These are phyloP conservation scores for Enteromius afrohamiltoni DNA, from an alignment of 2,797 vertebrate species.

Conservation along the genomic window DNA sequence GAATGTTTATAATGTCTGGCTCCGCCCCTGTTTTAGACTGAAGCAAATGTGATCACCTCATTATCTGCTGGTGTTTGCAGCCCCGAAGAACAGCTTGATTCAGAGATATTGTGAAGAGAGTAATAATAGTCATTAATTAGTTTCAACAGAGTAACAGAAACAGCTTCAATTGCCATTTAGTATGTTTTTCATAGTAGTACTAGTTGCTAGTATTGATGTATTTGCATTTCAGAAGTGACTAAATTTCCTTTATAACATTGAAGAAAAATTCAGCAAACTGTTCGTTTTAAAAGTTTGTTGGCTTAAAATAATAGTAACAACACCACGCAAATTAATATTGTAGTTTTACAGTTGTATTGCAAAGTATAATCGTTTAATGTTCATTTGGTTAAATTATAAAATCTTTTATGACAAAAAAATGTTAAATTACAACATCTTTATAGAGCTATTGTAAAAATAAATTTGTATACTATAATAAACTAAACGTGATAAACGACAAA, in stretches of 20 bases:
- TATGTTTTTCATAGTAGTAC: not conserved
- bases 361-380: not conserved
- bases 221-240: not conserved
- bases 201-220: not conserved
- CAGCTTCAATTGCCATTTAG: not conserved
- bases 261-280: not conserved
- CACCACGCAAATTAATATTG: not conserved
- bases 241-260: not conserved
- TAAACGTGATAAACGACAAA: not conserved
- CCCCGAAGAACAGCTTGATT: no score
- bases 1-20: no score
- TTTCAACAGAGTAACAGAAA: not conserved
- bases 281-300: not conserved
- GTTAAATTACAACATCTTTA: no score
- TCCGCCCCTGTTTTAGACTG: no score
- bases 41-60: not conserved
- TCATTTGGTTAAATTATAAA: not conserved
- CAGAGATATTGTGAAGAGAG: no score
- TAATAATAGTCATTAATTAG: no score
- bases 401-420: not conserved
- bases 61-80: no score
- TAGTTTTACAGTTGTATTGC: not conserved
- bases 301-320: not conserved
- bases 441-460: not conserved
- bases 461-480: not conserved